A percentile compares a stretch with the other conserved stretches of the same genome.
Evolutionary conservation across 2,113 vertebrate species (phyloP).

Genomic region (Crotalus horridus): DNA sequence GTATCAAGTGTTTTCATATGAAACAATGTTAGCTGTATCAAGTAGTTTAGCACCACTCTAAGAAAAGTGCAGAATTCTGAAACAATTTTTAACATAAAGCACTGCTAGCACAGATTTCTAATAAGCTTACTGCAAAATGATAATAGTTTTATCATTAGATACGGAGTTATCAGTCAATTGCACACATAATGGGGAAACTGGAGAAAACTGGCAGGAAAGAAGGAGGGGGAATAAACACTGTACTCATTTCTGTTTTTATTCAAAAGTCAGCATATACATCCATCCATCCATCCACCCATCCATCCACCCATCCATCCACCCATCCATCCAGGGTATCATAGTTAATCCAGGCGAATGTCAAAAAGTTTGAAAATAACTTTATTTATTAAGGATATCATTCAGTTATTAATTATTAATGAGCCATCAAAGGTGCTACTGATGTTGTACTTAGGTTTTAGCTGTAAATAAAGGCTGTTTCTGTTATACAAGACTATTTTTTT

Average conservation of each 20-base stretch:
- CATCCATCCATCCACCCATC: background rate
- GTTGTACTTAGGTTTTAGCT: background rate
- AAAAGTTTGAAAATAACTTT: slow-evolving; percentile 1
- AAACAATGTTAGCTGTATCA: background rate
- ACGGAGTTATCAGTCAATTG: background rate
- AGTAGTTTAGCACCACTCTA: background rate
- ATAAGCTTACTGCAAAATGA: background rate
- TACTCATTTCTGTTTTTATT: background rate
- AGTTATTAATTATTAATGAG: background rate
- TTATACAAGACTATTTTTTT: background rate
- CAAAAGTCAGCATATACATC: background rate
- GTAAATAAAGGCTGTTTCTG: background rate
- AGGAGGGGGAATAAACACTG: background rate
- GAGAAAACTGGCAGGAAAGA: background rate
- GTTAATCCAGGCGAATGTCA: background rate
- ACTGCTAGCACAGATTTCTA: background rate
- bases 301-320: background rate
- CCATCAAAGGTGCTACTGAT: background rate
- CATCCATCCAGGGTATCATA: background rate
- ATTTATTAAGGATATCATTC: background rate
- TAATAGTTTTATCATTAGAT: background rate
- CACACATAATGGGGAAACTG: background rate
- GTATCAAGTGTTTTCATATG: background rate
- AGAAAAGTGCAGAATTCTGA: background rate
- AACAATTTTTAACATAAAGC: background rate